These are phyloP conservation scores for Heliconius hermathena DNA, from an alignment of 1,140 invertebrate species.

Conservation along the genomic window DNA sequence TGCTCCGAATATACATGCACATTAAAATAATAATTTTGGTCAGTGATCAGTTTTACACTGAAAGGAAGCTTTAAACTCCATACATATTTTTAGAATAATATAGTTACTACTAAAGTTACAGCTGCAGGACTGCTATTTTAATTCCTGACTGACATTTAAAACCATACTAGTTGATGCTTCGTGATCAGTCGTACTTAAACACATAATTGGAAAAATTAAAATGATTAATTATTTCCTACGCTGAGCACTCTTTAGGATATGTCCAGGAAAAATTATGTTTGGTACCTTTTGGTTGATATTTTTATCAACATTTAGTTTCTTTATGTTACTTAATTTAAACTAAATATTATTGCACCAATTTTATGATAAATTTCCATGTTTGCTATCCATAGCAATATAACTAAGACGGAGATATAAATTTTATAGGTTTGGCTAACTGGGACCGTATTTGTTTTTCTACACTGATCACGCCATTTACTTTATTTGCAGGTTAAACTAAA, in stretches of 20 bases:
- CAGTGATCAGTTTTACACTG: not conserved
- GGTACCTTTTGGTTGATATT: not conserved
- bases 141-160: not conserved
- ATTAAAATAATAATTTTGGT: slow-evolving; percentile 1
- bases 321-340: not conserved
- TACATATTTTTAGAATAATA: not conserved
- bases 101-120: not conserved
- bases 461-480: not conserved
- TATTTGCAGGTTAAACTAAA: not conserved
- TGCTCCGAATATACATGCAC: not conserved
- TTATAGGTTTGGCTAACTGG: not conserved
- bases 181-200: not conserved
- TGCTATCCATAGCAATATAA: not conserved
- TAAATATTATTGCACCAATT: not conserved
- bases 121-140: slow-evolving; percentile 5
- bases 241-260: not conserved
- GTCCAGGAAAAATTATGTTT: not conserved
- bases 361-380: not conserved
- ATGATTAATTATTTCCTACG: not conserved
- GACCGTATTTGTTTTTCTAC: not conserved
- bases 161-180: not conserved
- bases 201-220: not conserved
- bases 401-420: not conserved
- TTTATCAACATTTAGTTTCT: not conserved
- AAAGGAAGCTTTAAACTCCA: not conserved